Percentiles rank a stretch among this genome's conserved stretches.
Evolutionary conservation across 2,113 vertebrate species (phyloP).

Genomic region (Eupsittula cactorum): DNA sequence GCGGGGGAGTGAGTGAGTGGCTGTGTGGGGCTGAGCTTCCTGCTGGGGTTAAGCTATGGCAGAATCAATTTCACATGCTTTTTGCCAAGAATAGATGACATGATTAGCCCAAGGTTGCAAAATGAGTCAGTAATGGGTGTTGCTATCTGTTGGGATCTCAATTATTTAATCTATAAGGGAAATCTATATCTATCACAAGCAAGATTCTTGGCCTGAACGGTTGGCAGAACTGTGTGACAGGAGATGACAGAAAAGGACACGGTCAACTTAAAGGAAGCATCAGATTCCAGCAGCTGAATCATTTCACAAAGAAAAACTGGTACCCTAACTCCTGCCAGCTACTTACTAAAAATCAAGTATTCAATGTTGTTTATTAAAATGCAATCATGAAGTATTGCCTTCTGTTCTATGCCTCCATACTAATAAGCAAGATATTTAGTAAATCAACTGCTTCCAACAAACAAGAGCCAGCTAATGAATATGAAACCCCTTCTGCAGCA

Average conservation of each 20-base stretch:
- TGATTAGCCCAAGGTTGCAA: neutral
- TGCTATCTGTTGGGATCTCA: neutral
- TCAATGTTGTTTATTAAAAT: conserved; percentile 62
- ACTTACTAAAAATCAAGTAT: conserved; percentile 65
- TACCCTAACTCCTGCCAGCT: neutral
- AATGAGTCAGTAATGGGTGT: neutral
- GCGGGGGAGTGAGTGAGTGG: neutral
- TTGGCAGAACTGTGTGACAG: neutral
- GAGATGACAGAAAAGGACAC: neutral
- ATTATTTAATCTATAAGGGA: neutral
- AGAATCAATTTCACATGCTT: neutral
- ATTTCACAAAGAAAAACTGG: neutral
- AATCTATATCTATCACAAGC: neutral
- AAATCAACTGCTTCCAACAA: conserved; percentile 56
- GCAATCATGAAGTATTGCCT: conserved; percentile 34
- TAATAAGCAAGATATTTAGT: conserved; percentile 71
- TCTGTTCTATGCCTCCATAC: conserved; percentile 45
- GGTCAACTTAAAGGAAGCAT: neutral
- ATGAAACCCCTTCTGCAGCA: conserved; percentile 46
- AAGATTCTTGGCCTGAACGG: neutral
- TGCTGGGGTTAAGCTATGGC: neutral
- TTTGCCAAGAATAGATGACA: neutral
- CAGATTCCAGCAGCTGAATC: neutral
- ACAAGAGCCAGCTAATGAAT: conserved; percentile 68
- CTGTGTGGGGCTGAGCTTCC: neutral